phyloP scores from a whole-genome alignment of 2,888 invertebrate genomes.

The Drosophila fungiperda region DNA sequence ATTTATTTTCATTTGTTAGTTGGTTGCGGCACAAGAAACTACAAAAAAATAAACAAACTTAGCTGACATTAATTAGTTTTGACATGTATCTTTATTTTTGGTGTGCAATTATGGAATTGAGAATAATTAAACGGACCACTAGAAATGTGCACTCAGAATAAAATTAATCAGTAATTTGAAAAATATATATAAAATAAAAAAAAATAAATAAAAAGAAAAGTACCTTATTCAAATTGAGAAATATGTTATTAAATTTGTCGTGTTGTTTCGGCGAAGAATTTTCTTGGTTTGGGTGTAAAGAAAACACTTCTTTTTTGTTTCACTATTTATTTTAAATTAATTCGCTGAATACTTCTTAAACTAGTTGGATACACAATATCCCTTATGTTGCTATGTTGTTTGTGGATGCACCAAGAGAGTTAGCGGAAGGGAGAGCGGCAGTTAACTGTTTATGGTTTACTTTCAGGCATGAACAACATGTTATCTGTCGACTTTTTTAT shows the following conservation, averaged over 20 bases:
- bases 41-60: neutral
- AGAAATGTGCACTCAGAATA: neutral
- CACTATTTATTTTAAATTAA: too few relatives aligned
- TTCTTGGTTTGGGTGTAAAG: too few relatives aligned
- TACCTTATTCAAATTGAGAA: neutral
- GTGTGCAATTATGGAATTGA: neutral
- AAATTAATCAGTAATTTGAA: neutral
- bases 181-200: neutral
- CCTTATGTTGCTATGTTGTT: too few relatives aligned
- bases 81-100: neutral
- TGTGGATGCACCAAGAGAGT: too few relatives aligned
- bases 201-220: too few relatives aligned
- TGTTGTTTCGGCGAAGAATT: too few relatives aligned
- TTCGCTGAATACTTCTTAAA: too few relatives aligned
- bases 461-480: too few relatives aligned
- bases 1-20: neutral
- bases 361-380: too few relatives aligned
- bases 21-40: neutral
- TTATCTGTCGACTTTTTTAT: neutral
- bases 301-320: too few relatives aligned
- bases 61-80: neutral
- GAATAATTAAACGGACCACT: neutral
- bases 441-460: too few relatives aligned
- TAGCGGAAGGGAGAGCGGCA: too few relatives aligned
- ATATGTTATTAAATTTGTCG: neutral